Percentiles rank a stretch among this genome's conserved stretches.
These are phyloP conservation scores for Spilogale gracilis DNA, from an alignment of 2,113 vertebrate species.

Conservation along the genomic window DNA sequence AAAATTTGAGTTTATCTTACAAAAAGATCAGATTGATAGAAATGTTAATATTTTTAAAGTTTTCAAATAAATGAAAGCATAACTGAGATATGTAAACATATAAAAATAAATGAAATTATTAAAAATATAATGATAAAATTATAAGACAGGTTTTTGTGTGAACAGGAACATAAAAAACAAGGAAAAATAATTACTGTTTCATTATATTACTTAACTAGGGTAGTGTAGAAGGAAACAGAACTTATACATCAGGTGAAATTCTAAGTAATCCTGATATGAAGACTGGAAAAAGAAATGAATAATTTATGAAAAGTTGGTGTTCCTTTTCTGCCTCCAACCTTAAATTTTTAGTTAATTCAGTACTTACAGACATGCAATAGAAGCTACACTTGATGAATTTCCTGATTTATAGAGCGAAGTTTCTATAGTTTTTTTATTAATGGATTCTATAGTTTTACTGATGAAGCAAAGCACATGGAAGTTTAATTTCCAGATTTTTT, in stretches of 20 bases:
- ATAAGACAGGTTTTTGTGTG: background rate
- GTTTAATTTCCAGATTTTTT: conserved; percentile 43
- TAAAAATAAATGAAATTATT: conserved; percentile 41
- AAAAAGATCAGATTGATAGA: conserved; percentile 35
- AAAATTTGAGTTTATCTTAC: conserved; percentile 35
- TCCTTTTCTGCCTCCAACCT: background rate
- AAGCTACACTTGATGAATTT: background rate
- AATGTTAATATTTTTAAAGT: conserved; percentile 5
- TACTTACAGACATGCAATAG: background rate
- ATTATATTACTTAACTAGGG: background rate
- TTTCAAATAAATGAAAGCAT: conserved; percentile 41
- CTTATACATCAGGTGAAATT: background rate
- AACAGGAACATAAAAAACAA: background rate
- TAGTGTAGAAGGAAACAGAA: conserved; percentile 27
- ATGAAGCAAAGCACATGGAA: conserved; percentile 37
- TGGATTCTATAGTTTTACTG: conserved; percentile 3
- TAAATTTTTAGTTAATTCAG: conserved; percentile 55
- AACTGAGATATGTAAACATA: background rate
- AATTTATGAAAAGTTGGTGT: background rate
- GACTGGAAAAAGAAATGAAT: background rate
- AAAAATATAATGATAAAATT: conserved; percentile 32
- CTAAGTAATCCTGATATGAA: background rate
- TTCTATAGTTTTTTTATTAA: conserved; percentile 46
- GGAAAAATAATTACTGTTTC: background rate
- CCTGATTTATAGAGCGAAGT: background rate